Evolutionary conservation across 2,888 invertebrate genomes (phyloP), one percentile per base, ranked within the genome.

Genomic region (Amorpha juglandis): DNA sequence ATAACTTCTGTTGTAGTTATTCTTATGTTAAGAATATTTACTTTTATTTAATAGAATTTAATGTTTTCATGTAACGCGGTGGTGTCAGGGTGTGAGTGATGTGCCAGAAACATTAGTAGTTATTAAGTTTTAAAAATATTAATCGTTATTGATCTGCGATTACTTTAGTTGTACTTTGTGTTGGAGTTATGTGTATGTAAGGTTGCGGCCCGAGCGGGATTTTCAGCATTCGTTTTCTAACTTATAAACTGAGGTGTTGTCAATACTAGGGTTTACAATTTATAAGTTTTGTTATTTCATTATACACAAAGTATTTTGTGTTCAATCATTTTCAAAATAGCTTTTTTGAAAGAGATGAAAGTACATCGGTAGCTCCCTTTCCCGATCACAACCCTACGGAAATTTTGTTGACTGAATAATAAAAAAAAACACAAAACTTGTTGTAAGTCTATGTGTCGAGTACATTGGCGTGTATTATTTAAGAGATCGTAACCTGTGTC

Each of bases 21-120:
- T 90, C 89, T 91, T 91, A 90, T 89, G 90, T 91, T 91, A 91
- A 90, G 91, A 89, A 89, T 91, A 89, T 89, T 84, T 81, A 81
- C 83, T 79, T 86, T 85, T 82, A 82, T 85, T 85, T 80, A 79
- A 78, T 83, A 84, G 79, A 80, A 74, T 78, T 72, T 78, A 75
- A 74, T 65, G 68, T 74, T 70, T 74, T 66, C 77, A 76, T 70
- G 74, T 70, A 68, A 64, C 65, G 76, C 70, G 80, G 75, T 77
- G 80, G 81, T 80, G 75, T 79, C 81, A 80, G 84, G 79, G 83
- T 84, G 84, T 83, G 82, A 80, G 83, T 71, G 86, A 86, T 84
- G 90, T 91, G 89, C 88, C 90, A 91, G 88, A 85, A 78, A 81
- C 85, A 85, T 71, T 70, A 70, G 67, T 78, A 79, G 84, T 78